Conservation (phyloP, 2,113 vertebrate species). For the Panurus biarmicus region DNA sequence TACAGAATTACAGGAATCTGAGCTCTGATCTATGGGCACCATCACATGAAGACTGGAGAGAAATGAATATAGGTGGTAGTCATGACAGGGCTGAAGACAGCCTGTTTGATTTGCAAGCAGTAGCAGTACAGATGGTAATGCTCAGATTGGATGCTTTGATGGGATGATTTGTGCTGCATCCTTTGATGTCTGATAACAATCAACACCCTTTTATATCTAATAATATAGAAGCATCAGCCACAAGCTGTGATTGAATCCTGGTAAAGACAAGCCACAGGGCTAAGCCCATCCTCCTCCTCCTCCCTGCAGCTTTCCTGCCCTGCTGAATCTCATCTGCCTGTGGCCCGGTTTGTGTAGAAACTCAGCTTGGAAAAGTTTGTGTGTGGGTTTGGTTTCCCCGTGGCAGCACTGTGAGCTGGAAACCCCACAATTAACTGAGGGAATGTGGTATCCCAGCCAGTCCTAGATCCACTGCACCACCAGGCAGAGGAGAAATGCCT, state of each 20-base stretch:
- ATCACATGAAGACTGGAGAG: background rate
- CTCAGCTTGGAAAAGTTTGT: background rate
- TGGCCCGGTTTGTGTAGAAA: background rate
- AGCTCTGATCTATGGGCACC: background rate
- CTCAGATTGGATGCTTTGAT: constrained; percentile 29
- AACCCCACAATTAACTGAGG: background rate
- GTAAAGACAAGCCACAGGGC: background rate
- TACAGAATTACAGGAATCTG: background rate
- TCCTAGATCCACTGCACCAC: background rate
- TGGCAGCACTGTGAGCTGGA: background rate
- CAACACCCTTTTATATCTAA: constrained; percentile 41
- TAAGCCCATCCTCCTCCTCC: background rate
- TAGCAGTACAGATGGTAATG: background rate
- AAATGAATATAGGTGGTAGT: background rate
- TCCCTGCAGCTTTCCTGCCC: background rate
- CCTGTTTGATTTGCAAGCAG: background rate
- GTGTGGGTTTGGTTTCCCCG: background rate
- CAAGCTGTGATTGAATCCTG: background rate
- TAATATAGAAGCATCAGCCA: background rate
- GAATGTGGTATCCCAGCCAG: background rate
- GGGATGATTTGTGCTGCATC: constrained; percentile 9
- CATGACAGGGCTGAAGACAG: background rate
- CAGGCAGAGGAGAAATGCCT: background rate
- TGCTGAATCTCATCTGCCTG: background rate
- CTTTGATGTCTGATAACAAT: constrained; percentile 54